Conservation (phyloP, 2,113 vertebrate species). For the Paralichthys olivaceus region DNA sequence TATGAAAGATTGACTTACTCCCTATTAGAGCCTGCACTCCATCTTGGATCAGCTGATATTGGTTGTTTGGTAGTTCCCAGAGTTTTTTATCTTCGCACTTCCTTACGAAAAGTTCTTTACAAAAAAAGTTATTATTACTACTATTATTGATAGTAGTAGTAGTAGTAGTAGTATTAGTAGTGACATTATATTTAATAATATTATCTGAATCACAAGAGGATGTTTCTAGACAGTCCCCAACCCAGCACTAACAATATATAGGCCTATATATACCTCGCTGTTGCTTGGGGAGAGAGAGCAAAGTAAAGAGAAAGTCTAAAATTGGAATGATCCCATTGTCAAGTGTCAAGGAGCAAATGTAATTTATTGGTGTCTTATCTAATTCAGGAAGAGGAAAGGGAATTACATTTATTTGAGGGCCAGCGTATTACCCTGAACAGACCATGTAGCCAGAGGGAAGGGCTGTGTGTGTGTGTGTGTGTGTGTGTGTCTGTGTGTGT, state of each 20-base stretch:
- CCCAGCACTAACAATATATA: background rate
- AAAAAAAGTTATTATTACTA: no score
- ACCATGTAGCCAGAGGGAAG: slow-evolving; percentile 23
- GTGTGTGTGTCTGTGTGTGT: slow-evolving; percentile 12
- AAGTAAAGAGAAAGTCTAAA: slow-evolving; percentile 23
- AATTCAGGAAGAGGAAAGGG: slow-evolving; percentile 40
- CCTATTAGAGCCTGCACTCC: no score
- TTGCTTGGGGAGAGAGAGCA: slow-evolving; percentile 17
- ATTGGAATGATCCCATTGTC: slow-evolving; percentile 43
- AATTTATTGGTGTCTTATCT: slow-evolving; percentile 56
- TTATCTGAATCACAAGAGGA: no score
- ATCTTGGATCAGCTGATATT: no score
- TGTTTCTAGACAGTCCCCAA: background rate
- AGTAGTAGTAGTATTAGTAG: no score
- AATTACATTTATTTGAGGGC: slow-evolving; percentile 47
- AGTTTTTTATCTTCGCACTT: no score
- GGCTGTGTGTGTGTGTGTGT: slow-evolving; percentile 11
- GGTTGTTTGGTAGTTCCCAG: no score
- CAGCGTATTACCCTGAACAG: slow-evolving; percentile 37
- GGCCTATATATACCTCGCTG: background rate
- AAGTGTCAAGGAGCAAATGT: slow-evolving; percentile 54
- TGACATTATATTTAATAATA: no score
- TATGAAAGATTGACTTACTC: no score
- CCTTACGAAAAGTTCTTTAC: no score
- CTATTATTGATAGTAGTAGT: no score